Conservation (phyloP, 2,113 vertebrate genomes). For the Lophius piscatorius region DNA sequence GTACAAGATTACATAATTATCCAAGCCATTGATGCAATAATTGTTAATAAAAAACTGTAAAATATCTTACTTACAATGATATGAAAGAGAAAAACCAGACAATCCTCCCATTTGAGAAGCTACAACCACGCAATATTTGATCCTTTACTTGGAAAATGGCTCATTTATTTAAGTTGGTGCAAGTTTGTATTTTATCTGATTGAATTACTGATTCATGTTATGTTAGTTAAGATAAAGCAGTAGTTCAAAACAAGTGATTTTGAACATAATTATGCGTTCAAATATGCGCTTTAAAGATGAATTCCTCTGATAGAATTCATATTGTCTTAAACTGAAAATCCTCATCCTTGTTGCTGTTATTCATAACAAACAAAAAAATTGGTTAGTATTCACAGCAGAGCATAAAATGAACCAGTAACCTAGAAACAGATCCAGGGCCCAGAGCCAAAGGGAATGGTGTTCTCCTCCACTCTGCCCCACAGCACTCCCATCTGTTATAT, state of each 20-base stretch:
- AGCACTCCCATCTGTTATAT: slow-evolving; percentile 63
- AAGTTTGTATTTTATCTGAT: too few species aligned
- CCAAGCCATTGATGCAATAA: too few species aligned
- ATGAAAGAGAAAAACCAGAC: not conserved
- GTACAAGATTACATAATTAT: too few species aligned
- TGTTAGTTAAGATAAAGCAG: not conserved
- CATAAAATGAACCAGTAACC: slow-evolving; percentile 49
- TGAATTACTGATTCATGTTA: not conserved
- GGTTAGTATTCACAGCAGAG: slow-evolving; percentile 9
- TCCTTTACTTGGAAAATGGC: too few species aligned
- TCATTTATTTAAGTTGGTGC: too few species aligned
- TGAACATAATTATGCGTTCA: slow-evolving; percentile 3
- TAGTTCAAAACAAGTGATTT: not conserved
- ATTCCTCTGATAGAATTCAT: slow-evolving; percentile 23
- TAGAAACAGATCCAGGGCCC: slow-evolving; percentile 50
- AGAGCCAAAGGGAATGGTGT: slow-evolving; percentile 11
- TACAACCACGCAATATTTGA: too few species aligned
- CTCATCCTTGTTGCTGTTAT: not conserved
- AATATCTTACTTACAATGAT: too few species aligned
- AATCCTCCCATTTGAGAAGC: not conserved
- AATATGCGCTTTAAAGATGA: not conserved
- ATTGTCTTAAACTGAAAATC: slow-evolving; percentile 18
- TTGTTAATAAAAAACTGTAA: not conserved
- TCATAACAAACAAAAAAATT: not conserved
- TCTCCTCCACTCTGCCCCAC: slow-evolving; percentile 38